Conservation (phyloP, 2,888 invertebrate genomes). For the Dusona sp. region DNA sequence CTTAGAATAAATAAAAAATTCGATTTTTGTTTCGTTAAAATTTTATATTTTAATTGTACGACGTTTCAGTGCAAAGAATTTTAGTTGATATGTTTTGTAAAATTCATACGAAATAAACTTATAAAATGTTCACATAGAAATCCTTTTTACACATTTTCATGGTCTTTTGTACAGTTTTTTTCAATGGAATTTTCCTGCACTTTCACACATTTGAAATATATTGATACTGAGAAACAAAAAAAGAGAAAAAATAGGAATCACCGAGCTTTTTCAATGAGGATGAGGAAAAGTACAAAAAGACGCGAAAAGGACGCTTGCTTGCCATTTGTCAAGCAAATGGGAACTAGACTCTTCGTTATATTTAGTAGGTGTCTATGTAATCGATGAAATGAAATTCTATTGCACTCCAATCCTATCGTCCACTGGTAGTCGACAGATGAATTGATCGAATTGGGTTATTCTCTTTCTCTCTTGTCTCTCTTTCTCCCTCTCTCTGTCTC, state of each 20-base stretch:
- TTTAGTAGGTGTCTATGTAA: slow-evolving; percentile 58
- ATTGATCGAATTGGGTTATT: slow-evolving; percentile 61
- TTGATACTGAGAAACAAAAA: background rate
- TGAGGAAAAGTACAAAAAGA: background rate
- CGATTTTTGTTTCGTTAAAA: background rate
- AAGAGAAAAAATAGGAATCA: background rate
- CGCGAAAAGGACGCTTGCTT: slow-evolving; percentile 32
- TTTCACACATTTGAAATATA: slow-evolving; percentile 3
- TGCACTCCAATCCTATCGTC: slow-evolving; percentile 53
- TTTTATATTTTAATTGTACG: background rate
- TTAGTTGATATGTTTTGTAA: background rate
- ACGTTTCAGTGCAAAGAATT: background rate
- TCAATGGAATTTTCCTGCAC: background rate
- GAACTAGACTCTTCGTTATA: slow-evolving; percentile 42
- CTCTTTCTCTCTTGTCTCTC: slow-evolving; percentile 43
- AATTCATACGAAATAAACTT: background rate
- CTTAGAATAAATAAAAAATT: background rate
- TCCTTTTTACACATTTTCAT: background rate
- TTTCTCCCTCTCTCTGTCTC: slow-evolving; percentile 47
- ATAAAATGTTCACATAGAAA: background rate
- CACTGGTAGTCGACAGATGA: slow-evolving; percentile 45
- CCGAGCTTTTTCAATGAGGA: background rate
- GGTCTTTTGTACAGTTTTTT: background rate
- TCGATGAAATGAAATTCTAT: slow-evolving; percentile 61
- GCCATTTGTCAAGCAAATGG: slow-evolving; percentile 61